Conservation (phyloP, 2,888 invertebrate genomes). For the Sussaba pulchella region DNA sequence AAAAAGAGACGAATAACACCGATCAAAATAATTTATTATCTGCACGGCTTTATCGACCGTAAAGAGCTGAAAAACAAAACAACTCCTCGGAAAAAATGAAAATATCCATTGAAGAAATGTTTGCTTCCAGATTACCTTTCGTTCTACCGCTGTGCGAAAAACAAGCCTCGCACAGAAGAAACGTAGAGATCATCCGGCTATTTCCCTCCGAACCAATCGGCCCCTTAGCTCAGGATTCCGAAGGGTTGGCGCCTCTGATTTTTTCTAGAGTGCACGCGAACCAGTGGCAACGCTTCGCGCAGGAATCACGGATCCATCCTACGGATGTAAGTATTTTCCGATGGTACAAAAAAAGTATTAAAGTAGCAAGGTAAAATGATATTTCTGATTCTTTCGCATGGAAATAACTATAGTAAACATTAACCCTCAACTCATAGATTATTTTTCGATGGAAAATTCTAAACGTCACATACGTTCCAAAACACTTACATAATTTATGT, state of each 20-base stretch:
- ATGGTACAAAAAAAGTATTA: no score
- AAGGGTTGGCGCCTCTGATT: slow-evolving; percentile 52
- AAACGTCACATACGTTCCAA: no score
- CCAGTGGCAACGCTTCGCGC: slow-evolving; percentile 42
- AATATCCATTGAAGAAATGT: background rate
- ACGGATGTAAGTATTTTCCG: slow-evolving; percentile 44
- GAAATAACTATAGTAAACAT: no score
- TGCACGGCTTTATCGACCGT: no score
- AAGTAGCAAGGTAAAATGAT: no score
- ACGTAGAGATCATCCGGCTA: slow-evolving; percentile 68
- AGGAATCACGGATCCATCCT: slow-evolving; percentile 34
- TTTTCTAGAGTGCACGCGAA: slow-evolving; percentile 72
- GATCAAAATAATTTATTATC: no score
- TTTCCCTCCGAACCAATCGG: slow-evolving; percentile 67
- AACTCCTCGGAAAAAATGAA: background rate
- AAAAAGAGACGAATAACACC: no score
- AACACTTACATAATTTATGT: no score
- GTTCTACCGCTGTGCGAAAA: slow-evolving; percentile 71
- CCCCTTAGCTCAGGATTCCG: slow-evolving; percentile 24
- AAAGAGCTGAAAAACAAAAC: background rate
- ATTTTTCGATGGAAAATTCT: background rate
- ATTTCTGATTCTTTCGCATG: no score
- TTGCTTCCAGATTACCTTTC: slow-evolving; percentile 72
- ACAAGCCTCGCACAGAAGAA: slow-evolving; percentile 64
- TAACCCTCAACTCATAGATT: no score